Conservation (phyloP, 2,888 invertebrate genomes). For the Orgyia antiqua region DNA sequence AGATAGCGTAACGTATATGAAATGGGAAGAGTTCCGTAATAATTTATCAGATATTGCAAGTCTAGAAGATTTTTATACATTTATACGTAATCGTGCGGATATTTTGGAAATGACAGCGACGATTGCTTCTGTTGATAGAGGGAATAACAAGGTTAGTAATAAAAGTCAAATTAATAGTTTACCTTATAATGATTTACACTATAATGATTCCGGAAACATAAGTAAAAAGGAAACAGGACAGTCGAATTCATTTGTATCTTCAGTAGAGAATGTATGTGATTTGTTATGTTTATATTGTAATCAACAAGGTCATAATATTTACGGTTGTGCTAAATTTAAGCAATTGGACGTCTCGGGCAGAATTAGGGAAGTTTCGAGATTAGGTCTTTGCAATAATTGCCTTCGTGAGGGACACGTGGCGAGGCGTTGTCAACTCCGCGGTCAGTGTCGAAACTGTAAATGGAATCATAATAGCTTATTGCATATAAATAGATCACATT, state of each 20-base stretch:
- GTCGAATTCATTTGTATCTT: not conserved
- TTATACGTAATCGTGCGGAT: slow-evolving; percentile 1
- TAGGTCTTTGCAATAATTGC: slow-evolving; percentile 1
- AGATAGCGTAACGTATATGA: not conserved
- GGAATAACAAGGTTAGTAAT: not conserved
- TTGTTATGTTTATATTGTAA: not conserved
- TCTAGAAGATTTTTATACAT: not conserved
- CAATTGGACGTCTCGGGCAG: not conserved
- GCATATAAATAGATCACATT: not conserved
- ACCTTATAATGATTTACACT: not conserved
- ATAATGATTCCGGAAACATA: too few relatives aligned
- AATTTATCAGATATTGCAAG: not conserved
- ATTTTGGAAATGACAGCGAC: slow-evolving; percentile 1
- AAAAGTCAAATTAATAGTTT: not conserved
- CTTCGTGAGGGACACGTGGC: slow-evolving; percentile 1
- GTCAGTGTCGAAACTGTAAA: slow-evolving; percentile 1
- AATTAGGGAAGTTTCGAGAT: not conserved
- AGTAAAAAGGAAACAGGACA: not conserved
- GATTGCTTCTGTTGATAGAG: not conserved
- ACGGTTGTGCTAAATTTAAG: slow-evolving; percentile 2
- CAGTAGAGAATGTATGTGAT: not conserved
- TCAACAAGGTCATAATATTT: slow-evolving; percentile 1
- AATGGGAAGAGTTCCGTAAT: slow-evolving; percentile 1
- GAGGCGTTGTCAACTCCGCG: not conserved
- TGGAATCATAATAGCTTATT: slow-evolving; percentile 1